phyloP scores from a whole-genome alignment of 1,140 invertebrate species.

The Phocides pigmalion region DNA sequence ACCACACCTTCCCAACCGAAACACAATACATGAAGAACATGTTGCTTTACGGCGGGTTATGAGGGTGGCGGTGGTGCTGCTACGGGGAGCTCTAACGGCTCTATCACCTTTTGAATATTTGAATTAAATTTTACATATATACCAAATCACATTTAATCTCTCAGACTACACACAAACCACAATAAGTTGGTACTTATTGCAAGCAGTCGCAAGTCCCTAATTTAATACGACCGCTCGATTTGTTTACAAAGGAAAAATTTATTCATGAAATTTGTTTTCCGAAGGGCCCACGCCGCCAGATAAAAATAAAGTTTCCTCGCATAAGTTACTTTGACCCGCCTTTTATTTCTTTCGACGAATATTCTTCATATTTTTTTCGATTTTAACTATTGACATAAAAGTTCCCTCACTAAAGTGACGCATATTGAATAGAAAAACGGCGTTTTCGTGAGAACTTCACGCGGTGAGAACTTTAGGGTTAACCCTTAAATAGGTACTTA shows the following conservation, averaged over 20 bases:
- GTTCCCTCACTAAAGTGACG: background rate
- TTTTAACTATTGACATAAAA: slow-evolving; percentile 13
- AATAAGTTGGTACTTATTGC: slow-evolving; percentile 44
- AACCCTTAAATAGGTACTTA: background rate
- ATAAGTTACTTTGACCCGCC: slow-evolving; percentile 57
- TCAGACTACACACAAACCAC: background rate
- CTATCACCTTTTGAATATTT: too few relatives aligned
- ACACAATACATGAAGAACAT: too few relatives aligned
- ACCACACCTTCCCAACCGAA: too few relatives aligned
- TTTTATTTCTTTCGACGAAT: slow-evolving; percentile 40
- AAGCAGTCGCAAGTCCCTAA: slow-evolving; percentile 59
- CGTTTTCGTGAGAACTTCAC: background rate
- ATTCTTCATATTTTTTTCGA: slow-evolving; percentile 38
- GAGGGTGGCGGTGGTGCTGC: too few relatives aligned
- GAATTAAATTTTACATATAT: too few relatives aligned
- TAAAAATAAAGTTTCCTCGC: slow-evolving; percentile 63
- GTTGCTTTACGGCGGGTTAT: too few relatives aligned
- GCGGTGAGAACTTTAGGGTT: background rate
- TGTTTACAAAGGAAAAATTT: slow-evolving; percentile 80
- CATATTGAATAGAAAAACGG: background rate
- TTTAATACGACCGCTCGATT: slow-evolving; percentile 76
- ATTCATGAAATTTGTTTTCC: slow-evolving; percentile 79
- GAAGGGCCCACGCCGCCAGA: slow-evolving; percentile 48
- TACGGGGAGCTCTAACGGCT: too few relatives aligned
- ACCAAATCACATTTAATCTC: too few relatives aligned